Percentiles rank a stretch among this genome's conserved stretches.
phyloP scores from a whole-genome alignment of 2,113 vertebrate genomes.

The Strix aluco region DNA sequence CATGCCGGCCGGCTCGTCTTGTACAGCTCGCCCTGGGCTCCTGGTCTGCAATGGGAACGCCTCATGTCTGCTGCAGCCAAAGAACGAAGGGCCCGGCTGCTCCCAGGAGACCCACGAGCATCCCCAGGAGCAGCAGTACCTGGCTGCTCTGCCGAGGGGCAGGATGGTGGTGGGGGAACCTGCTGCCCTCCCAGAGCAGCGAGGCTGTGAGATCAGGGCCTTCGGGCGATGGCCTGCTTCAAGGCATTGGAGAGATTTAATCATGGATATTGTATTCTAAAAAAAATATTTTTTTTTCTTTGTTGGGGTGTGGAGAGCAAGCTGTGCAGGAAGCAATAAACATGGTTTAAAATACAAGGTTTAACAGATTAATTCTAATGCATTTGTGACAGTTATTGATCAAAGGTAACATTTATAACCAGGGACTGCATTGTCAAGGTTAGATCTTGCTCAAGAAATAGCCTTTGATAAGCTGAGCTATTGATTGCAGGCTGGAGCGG shows the following conservation, averaged over 20 bases:
- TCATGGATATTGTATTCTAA: rapidly evolving
- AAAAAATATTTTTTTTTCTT: not conserved
- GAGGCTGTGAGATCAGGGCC: not conserved
- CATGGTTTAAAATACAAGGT: not conserved
- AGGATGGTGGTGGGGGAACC: not conserved
- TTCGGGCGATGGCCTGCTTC: not conserved
- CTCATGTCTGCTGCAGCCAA: not conserved
- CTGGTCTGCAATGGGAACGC: not conserved
- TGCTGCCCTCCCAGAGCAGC: rapidly evolving
- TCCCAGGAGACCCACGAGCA: rapidly evolving
- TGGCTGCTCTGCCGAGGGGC: not conserved
- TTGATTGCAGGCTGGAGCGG: not conserved
- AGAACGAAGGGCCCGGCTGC: no score
- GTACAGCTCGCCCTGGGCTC: not conserved
- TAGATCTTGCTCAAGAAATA: constrained; percentile 9
- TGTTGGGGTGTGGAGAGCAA: not conserved
- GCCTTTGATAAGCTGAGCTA: constrained; percentile 44
- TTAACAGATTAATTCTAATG: constrained; percentile 21
- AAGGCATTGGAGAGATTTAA: not conserved
- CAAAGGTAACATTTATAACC: constrained; percentile 69
- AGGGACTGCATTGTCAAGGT: constrained; percentile 23
- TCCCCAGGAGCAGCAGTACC: not conserved
- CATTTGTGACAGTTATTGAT: constrained; percentile 58
- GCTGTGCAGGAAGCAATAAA: constrained; percentile 40
- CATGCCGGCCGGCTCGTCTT: rapidly evolving